A percentile compares a stretch with the other conserved stretches of the same genome.
phyloP scores from a whole-genome alignment of 35 echinoderm and acorn worm genomes.

The Diadema setosum region DNA sequence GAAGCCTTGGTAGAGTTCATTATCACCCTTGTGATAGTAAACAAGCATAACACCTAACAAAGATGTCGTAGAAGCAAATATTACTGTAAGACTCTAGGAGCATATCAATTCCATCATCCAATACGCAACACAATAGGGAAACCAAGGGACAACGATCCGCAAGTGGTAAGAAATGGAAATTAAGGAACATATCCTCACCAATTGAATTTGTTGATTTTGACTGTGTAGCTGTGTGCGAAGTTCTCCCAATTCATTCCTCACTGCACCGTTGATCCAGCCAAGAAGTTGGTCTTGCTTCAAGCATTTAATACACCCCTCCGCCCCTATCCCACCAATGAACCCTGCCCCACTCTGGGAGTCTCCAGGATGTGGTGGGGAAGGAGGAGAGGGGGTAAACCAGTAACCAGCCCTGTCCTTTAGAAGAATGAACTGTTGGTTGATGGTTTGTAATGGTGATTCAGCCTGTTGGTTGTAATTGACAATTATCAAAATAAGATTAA shows the following conservation, averaged over 20 bases:
- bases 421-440: slow-evolving; percentile 20
- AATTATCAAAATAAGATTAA: too few species aligned
- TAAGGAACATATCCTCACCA: slow-evolving; percentile 46
- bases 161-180: not conserved
- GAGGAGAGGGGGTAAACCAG: not conserved
- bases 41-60: not conserved
- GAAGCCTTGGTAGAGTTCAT: too few species aligned
- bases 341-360: not conserved
- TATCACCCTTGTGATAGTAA: too few species aligned
- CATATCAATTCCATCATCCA: not conserved
- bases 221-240: slow-evolving; percentile 32
- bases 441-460: slow-evolving; percentile 18
- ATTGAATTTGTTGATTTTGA: slow-evolving; percentile 63
- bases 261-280: slow-evolving; percentile 30
- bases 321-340: not conserved
- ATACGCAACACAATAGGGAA: not conserved
- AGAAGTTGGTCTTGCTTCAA: slow-evolving; percentile 43
- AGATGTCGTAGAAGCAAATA: too few species aligned
- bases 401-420: slow-evolving; percentile 18
- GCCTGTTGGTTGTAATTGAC: not conserved
- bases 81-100: too few species aligned
- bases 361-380: not conserved
- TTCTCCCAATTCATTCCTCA: slow-evolving; percentile 28
- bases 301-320: slow-evolving; percentile 62
- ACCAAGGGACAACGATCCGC: not conserved